Base-by-base conservation (phyloP, 2,888 invertebrate species). In the Geotrupes spiniger region DNA sequence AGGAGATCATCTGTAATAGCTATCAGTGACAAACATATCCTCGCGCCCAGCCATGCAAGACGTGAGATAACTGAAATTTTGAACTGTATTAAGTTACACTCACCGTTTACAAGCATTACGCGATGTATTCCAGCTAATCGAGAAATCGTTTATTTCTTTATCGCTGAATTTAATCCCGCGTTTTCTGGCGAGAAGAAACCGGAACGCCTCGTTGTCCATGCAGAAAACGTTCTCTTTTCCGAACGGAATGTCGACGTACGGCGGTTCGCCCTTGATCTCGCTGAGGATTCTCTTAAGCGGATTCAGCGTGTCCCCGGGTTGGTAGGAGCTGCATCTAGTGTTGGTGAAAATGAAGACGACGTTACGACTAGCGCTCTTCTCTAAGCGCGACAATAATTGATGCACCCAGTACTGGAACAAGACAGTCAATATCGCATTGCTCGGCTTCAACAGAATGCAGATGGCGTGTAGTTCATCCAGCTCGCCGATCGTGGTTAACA, bases 321-420 rank as follows among this genome's bases (percentile, higher is more conserved):
- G 37, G 37, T 52, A 54, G 36, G 46, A 50, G n/a, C 52, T 54
- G 9, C 46, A 33, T 11, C 54, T 45, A 1, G 54, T 33, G 26
- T 52, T 54, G 4, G 56, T 56, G 27, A 56, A 56, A n/a, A 54
- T 11, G 28, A 56, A 56, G 6, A 52, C 33, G 3, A 56, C 50
- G 11, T 56, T 56, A 5, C 41, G 9, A 27, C 48, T 42, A 8
- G 56, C 56, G 12, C 43, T 46, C 26, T 52, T 52, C 11, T 56
- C 41, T 31, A 56, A 38, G 5, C 45, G 39, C 1, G 54, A 51
- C 10, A 56, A 21, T 5, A 56, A 28, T 40, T 54, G 52, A 17
- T 56, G 52, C n/a, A 56, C 44, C 40, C 54, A 56, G 29, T 50
- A 56, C n/a, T 56, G 43, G 14, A 56, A 56, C 6, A 51, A 27